These are phyloP conservation scores for Cheilosia vulpina DNA, from an alignment of 2,888 invertebrate species.

Conservation along the genomic window DNA sequence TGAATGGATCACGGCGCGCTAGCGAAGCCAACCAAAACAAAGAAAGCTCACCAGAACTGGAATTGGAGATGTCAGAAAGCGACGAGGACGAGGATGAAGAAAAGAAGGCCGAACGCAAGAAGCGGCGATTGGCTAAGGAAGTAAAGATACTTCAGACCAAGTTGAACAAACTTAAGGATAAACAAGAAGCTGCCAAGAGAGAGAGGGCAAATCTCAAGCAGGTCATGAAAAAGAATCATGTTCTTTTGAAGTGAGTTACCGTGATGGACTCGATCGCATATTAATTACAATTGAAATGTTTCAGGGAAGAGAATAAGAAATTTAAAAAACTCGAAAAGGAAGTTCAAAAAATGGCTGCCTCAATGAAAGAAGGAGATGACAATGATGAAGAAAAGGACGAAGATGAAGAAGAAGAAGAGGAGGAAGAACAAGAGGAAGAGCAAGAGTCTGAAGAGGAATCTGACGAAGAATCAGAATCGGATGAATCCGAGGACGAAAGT, in stretches of 20 bases:
- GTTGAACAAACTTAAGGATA: conserved; percentile 86
- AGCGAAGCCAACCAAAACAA: conserved; percentile 82
- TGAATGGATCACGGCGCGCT: conserved; percentile 81
- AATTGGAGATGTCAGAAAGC: conserved; percentile 86
- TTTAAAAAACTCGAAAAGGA: conserved; percentile 93
- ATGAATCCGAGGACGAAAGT: conserved; percentile 84
- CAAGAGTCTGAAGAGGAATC: conserved; percentile 81
- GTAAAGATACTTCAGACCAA: conserved; percentile 83
- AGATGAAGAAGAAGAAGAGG: conserved; percentile 84
- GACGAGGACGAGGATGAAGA: conserved; percentile 88
- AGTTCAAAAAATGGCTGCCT: conserved; percentile 95
- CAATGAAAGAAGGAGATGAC: conserved; percentile 92
- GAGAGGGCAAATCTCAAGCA: conserved; percentile 91
- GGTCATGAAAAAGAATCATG: conserved; percentile 92
- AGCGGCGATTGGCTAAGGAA: conserved; percentile 86
- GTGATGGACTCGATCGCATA: background rate
- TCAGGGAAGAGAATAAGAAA: conserved; percentile 91
- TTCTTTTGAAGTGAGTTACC: conserved; percentile 86
- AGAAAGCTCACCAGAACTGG: conserved; percentile 86
- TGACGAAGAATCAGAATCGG: conserved; percentile 83
- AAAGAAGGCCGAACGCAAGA: conserved; percentile 87
- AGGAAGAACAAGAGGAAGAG: conserved; percentile 83
- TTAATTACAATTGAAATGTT: conserved; percentile 13
- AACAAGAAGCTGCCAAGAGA: conserved; percentile 89
- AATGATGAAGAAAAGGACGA: conserved; percentile 88